Evolutionary conservation across 2,888 invertebrate species (phyloP).

Genomic region (Eudemis profundana): DNA sequence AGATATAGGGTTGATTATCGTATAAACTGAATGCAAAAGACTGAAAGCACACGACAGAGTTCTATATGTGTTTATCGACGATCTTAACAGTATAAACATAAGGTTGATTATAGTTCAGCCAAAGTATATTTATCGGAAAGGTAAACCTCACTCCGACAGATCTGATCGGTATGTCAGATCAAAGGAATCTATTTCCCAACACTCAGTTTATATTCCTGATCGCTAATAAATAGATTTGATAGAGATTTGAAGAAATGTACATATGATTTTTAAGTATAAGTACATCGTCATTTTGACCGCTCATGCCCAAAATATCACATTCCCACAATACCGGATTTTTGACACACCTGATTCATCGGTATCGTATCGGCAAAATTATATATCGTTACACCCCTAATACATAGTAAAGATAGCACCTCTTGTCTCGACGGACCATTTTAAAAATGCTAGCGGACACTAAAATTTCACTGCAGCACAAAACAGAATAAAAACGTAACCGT

Average conservation of each 20-base stretch:
- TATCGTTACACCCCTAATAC: no score
- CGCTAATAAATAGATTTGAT: slow-evolving; percentile 22
- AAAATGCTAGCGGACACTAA: not conserved
- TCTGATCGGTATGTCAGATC: slow-evolving; percentile 38
- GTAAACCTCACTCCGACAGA: not conserved
- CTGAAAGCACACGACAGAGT: not conserved
- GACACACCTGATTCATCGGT: no score
- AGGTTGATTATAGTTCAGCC: slow-evolving; percentile 1
- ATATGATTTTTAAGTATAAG: not conserved
- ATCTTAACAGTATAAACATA: not conserved
- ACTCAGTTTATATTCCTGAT: slow-evolving; percentile 20
- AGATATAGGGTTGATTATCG: not conserved
- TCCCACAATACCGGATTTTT: no score
- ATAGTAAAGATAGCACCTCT: not conserved
- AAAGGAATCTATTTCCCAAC: slow-evolving; percentile 33
- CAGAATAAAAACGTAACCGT: not conserved
- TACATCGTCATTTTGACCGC: no score
- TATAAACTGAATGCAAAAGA: not conserved
- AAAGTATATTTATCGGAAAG: not conserved
- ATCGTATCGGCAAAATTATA: no score
- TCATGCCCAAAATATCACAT: no score
- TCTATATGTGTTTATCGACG: not conserved
- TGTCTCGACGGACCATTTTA: not conserved
- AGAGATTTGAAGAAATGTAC: slow-evolving; percentile 19
- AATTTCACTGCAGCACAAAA: not conserved